phyloP scores from a whole-genome alignment of 2,113 vertebrate genomes.

The Mystacornis crossleyi region DNA sequence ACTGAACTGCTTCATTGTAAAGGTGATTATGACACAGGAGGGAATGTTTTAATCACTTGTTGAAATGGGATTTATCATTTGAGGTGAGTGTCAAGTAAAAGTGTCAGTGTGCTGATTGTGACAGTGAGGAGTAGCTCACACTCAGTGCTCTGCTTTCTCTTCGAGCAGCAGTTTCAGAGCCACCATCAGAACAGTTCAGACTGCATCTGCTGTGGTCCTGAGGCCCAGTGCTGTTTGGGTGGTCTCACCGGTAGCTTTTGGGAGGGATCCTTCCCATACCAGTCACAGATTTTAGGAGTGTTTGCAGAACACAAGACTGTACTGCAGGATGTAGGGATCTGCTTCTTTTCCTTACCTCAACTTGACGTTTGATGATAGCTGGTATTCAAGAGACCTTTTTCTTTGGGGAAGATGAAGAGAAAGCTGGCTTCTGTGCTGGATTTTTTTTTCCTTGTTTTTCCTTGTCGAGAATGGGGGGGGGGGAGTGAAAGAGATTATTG shows the following conservation, averaged over 20 bases:
- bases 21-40: neutral
- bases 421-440: neutral
- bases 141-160: neutral
- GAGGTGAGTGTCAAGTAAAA: neutral
- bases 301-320: neutral
- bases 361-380: neutral
- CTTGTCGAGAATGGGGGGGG: rapidly evolving
- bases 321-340: neutral
- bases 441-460: neutral
- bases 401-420: neutral
- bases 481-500: conserved; percentile 16
- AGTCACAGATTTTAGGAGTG: neutral
- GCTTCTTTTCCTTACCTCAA: neutral
- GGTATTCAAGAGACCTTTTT: neutral
- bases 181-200: neutral
- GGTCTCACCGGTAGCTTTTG: neutral
- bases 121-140: neutral
- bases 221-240: neutral
- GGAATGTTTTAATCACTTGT: neutral
- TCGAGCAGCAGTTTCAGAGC: neutral
- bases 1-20: neutral
- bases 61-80: neutral
- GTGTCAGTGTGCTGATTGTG: neutral
- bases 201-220: neutral
- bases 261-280: neutral